Conservation (phyloP, 2,113 vertebrate genomes). For the Pelvicachromis taeniatus region DNA sequence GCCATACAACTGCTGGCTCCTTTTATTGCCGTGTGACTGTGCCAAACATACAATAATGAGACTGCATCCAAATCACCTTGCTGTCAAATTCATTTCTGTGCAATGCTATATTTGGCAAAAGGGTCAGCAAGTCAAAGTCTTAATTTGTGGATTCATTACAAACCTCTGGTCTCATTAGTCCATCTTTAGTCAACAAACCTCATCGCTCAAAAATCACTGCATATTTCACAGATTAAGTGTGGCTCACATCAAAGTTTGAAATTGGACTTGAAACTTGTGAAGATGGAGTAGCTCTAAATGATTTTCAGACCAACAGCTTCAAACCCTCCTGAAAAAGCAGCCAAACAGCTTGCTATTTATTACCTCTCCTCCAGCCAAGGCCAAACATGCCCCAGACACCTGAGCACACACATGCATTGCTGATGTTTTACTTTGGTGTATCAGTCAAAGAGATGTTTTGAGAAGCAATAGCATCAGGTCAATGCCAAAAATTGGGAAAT, state of each 20-base stretch:
- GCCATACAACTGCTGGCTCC: not conserved
- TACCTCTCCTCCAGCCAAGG: not conserved
- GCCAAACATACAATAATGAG: not conserved
- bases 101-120: not conserved
- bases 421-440: not conserved
- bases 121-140: not conserved
- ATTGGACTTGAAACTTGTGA: conserved; percentile 8
- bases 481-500: not conserved
- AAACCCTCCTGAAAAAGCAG: not conserved
- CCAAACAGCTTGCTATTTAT: not conserved
- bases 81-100: not conserved
- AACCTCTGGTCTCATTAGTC: conserved; percentile 9
- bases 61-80: not conserved
- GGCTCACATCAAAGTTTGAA: conserved; percentile 33
- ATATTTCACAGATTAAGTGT: conserved; percentile 21
- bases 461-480: not conserved
- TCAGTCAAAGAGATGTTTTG: not conserved
- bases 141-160: conserved; percentile 2
- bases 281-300: not conserved
- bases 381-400: not conserved
- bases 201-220: not conserved
- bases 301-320: not conserved
- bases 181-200: not conserved
- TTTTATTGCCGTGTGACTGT: not conserved
- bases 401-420: not conserved